Evolutionary conservation across 2,797 vertebrate genomes (phyloP), one percentile per base, ranked within the genome.

Genomic region (Phaenicophaeus curvirostris): DNA sequence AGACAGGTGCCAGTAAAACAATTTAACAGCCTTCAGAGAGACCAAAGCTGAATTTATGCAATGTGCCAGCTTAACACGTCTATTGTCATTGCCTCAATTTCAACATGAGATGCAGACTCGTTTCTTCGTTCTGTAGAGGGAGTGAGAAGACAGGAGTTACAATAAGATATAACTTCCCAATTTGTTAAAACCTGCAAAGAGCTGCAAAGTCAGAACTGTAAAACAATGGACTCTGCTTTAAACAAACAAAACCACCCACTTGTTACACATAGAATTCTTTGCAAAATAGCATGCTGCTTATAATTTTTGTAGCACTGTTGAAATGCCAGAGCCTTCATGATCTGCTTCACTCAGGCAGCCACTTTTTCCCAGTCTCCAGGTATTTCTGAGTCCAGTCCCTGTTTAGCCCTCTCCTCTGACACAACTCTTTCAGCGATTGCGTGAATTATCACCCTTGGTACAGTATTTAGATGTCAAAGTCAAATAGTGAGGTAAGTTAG

Each of bases 1-100:
- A 91, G 82, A 84, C 46, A 79, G 59, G 16, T 86, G 66, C 61
- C 51, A 91, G 76, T 78, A 92, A 92, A 94, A 68, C 44, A 86
- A 81, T 23, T 68, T 57, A 80, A 67, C 9, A 63, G 41, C 30
- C n/a, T 89, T 85, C 44, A 84, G 84, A 87, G 48, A 75, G 50
- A 79, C 25, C 50, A n/a, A 78, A 91, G 17, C 13, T 37, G 42
- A 69, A 66, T 88, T 87, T 81, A 37, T 72, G 74, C 51, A 35
- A 13, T 61, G 12, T 46, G 31, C 35, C 58, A 65, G 13, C 30
- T 42, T 54, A 67, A 41, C 50, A 91, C 1, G 6, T 61, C 30
- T 75, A 7, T n/a, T 82, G 12, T 11, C 19, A 23, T 42, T 0
- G 0, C 15, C 20, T 59, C 33, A 57, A 17, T 84, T 76, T 87